phyloP scores from a whole-genome alignment of 53 echinoderm and acorn worm genomes.

The Mesocentrotus franciscanus region DNA sequence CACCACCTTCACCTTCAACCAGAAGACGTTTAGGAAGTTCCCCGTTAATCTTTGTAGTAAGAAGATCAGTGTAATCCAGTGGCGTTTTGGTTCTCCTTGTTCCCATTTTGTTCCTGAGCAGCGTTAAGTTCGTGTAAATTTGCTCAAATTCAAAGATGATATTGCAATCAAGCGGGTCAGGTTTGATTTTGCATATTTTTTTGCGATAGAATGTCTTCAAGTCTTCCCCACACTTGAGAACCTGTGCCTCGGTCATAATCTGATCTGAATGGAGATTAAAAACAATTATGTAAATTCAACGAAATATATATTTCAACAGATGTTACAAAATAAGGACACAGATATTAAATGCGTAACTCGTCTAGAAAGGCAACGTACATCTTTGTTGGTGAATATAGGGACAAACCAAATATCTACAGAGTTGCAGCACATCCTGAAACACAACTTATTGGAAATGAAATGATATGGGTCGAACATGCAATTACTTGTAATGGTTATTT shows the following conservation, averaged over 20 bases:
- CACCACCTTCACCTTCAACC: constrained; percentile 37
- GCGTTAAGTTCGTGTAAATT: neutral
- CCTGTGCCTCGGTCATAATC: neutral
- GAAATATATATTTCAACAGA: neutral
- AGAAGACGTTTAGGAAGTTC: neutral
- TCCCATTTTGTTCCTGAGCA: neutral
- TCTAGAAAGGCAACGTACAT: no score
- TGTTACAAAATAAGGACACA: neutral
- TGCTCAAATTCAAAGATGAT: neutral
- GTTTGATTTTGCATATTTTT: neutral
- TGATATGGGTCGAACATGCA: no score
- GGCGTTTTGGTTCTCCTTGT: no score
- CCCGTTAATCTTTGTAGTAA: constrained; percentile 13
- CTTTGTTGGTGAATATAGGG: no score
- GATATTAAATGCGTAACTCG: no score
- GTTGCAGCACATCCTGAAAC: no score
- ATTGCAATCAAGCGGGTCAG: constrained; percentile 15
- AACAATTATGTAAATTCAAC: neutral
- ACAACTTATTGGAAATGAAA: no score
- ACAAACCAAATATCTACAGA: no score
- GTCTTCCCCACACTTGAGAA: neutral
- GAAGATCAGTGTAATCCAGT: neutral
- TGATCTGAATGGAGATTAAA: neutral
- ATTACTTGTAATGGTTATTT: no score
- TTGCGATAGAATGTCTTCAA: neutral